Evolutionary conservation across 2,113 vertebrate genomes (phyloP), one percentile per base, ranked within the genome.

Genomic region (Passer montanus): DNA sequence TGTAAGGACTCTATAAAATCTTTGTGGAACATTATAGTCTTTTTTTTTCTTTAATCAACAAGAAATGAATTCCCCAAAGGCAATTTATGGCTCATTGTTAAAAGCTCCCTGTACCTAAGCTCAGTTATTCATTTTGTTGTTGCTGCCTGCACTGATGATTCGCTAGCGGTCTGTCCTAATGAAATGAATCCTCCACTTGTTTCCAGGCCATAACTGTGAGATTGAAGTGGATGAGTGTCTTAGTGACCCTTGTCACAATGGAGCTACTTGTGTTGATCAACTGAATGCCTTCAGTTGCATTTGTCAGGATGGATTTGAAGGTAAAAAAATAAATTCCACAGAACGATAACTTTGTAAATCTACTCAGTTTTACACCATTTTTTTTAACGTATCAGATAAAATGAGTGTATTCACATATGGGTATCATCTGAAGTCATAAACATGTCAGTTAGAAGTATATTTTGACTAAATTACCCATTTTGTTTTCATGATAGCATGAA

Each of bases 201-300:
- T 97, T 87, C 62, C 90, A 99, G 98, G 98, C 94, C 94, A 97
- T 95, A 97, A 97, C 77, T 98, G 98, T 87, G 98, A 98, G 93
- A 98, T 96, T 95, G 97, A 98, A 92, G 97, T 98, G 83, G 95
- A 98, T 86, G 97, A 98, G 95, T 98, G 98, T 92, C 97, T 98
- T 31, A 98, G 98, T 93, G 97, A 95, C 75, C 98, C 98, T 76
- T 98, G 98, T 94, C 93, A 47, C 89, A 98, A 98, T 28, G 97
- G 97, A 78, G 98, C 95, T 39, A 97, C 94, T 59, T 98, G 98
- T 87, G 35, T 97, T 74, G 98, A 98, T 95, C 97, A 98, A 58
- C 97, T 98, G 55, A 95, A 97, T 91, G 96, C 97, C 35, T 99
- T 98, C 94, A 98, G 74, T 81, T 98, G 98, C 62, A n/a, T 95